Percentiles rank a stretch among this genome's conserved stretches.
phyloP scores from a whole-genome alignment of 2,797 vertebrate species.

The Steatocranus sp. region DNA sequence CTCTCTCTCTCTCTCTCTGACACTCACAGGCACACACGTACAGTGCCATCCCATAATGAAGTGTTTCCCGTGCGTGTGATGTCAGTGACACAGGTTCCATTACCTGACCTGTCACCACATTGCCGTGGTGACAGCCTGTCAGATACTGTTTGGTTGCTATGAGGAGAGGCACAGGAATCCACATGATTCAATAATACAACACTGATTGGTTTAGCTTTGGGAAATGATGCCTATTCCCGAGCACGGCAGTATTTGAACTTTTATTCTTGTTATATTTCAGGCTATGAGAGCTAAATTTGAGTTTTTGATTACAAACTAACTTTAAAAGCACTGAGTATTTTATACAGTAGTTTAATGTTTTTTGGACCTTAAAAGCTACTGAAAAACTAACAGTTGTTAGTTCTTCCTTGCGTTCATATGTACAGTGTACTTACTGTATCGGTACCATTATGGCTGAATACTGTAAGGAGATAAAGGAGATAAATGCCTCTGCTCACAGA shows the following conservation, averaged over 20 bases:
- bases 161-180: constrained; percentile 42
- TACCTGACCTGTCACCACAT: constrained; percentile 64
- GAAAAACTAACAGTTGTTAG: background rate
- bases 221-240: background rate
- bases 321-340: background rate
- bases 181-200: constrained; percentile 34
- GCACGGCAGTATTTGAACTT: background rate
- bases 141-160: constrained; percentile 50
- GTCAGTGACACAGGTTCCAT: constrained; percentile 65
- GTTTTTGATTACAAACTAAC: background rate
- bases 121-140: constrained; percentile 49
- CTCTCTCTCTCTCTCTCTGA: background rate
- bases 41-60: constrained; percentile 46
- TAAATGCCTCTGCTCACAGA: background rate
- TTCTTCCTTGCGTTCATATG: background rate
- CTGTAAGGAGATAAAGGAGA: background rate
- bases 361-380: background rate
- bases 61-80: constrained; percentile 42
- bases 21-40: background rate
- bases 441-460: background rate
- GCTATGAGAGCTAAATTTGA: background rate
- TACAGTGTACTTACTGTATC: background rate
- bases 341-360: background rate
- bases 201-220: constrained; percentile 30
- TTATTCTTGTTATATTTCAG: background rate